Conservation (phyloP, 2,888 invertebrate genomes). For the Cephalotes varians region DNA sequence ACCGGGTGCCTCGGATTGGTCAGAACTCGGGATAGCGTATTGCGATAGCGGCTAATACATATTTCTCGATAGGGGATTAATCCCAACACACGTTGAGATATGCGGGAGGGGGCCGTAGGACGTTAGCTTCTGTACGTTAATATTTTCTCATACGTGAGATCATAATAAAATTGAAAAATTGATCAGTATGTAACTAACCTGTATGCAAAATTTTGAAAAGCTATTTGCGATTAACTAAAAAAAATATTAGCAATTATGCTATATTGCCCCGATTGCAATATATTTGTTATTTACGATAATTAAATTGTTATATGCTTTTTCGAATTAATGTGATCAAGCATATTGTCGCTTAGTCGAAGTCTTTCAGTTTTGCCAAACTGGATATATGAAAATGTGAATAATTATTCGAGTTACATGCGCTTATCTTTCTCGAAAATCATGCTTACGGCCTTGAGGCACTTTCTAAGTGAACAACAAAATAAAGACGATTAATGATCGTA, state of each 20-base stretch:
- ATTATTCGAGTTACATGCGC: neutral
- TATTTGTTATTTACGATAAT: neutral
- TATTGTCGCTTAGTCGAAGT: neutral
- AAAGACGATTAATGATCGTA: constrained; percentile 20
- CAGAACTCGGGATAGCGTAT: constrained; percentile 50
- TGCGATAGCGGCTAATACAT: constrained; percentile 62
- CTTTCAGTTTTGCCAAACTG: neutral
- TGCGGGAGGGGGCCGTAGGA: neutral
- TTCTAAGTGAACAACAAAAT: neutral
- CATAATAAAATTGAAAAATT: constrained; percentile 1
- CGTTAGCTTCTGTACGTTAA: neutral
- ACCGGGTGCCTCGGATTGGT: constrained; percentile 59
- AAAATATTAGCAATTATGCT: neutral
- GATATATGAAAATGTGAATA: neutral
- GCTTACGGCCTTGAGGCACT: neutral
- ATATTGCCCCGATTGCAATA: neutral
- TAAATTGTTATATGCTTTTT: neutral
- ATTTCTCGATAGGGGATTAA: constrained; percentile 62
- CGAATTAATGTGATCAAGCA: neutral
- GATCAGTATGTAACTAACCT: neutral
- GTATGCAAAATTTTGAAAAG: neutral
- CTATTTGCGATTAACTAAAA: neutral
- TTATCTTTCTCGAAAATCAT: constrained; percentile 24
- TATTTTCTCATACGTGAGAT: neutral
- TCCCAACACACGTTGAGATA: neutral